Percentiles rank a stretch among this genome's conserved stretches.
Conservation (phyloP, 2,797 vertebrate species). For the Cephalopachus bancanus region DNA sequence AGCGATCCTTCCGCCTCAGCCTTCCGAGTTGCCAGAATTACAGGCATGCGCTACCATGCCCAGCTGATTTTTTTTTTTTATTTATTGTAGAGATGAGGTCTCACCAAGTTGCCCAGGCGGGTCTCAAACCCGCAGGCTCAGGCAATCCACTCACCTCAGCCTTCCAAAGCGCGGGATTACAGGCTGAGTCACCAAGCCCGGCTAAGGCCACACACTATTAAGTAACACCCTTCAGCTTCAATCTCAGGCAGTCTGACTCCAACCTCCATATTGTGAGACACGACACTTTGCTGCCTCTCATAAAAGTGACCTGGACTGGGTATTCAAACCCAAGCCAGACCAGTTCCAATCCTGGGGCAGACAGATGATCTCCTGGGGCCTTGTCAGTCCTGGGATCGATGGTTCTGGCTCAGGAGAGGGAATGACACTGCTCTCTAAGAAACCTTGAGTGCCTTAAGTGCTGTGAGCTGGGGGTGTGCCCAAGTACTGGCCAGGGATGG, state of each 20-base stretch:
- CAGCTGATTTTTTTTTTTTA: no score
- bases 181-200: no score
- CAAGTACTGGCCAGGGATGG: neutral
- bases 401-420: constrained; percentile 18
- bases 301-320: neutral
- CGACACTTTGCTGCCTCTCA: neutral
- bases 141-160: no score
- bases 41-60: no score
- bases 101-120: no score
- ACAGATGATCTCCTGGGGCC: neutral
- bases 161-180: no score
- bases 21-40: no score
- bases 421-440: constrained; percentile 76
- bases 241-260: accelerated
- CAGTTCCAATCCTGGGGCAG: neutral
- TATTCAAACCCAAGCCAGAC: neutral
- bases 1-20: no score
- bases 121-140: no score
- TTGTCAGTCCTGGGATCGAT: constrained; percentile 25
- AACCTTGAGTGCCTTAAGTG: neutral
- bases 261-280: neutral
- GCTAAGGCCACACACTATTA: neutral
- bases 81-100: no score
- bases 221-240: accelerated
- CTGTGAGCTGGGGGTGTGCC: neutral